Conservation (phyloP, 2,797 vertebrate genomes). For the Clarias platycephalus region DNA sequence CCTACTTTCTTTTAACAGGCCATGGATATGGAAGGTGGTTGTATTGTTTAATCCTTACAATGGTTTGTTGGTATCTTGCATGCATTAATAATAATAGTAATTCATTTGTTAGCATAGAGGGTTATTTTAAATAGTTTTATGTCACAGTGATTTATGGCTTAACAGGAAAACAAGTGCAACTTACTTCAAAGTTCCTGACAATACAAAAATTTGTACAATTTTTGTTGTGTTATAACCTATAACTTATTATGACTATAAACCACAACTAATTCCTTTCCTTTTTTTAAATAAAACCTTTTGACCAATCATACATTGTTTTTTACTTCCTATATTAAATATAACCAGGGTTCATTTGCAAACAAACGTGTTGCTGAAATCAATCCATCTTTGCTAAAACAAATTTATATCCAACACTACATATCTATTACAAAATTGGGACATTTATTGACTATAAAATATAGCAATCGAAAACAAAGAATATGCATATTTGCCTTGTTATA, state of each 20-base stretch:
- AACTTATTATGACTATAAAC: neutral
- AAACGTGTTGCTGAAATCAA: neutral
- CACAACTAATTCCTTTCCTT: neutral
- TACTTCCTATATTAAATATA: neutral
- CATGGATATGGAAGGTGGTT: neutral
- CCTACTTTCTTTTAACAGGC: neutral
- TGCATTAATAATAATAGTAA: neutral
- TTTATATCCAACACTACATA: neutral
- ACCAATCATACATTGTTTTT: neutral
- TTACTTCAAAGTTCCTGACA: neutral
- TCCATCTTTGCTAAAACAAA: neutral
- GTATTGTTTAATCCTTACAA: neutral
- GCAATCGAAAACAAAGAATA: neutral
- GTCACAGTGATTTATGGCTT: neutral
- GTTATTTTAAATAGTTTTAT: neutral
- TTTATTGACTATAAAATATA: neutral
- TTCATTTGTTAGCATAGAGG: neutral
- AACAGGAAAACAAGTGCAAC: neutral
- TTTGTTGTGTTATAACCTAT: too few species aligned
- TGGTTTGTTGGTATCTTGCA: neutral
- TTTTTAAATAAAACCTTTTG: neutral
- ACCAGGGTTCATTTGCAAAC: neutral
- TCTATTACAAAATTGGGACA: neutral
- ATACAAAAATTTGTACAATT: neutral
- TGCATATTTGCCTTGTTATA: too few species aligned